phyloP scores from a whole-genome alignment of 2,888 invertebrate genomes.

The Peribatodes rhomboidaria region DNA sequence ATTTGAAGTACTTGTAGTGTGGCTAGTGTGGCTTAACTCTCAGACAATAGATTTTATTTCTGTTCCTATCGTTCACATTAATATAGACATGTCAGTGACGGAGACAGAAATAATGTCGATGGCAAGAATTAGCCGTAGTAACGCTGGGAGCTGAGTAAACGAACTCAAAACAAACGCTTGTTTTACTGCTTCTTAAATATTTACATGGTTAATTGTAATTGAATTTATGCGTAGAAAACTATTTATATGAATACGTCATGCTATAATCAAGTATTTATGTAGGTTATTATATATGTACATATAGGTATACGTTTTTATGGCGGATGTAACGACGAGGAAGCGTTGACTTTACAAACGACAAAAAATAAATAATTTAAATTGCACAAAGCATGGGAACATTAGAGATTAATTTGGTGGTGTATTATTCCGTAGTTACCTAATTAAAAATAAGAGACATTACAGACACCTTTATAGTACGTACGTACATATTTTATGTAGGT shows the following conservation, averaged over 20 bases:
- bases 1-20: not conserved
- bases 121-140: not conserved
- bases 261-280: not conserved
- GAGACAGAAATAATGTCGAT: not conserved
- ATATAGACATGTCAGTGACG: not conserved
- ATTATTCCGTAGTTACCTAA: constrained; percentile 3
- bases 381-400: constrained; percentile 8
- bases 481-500: no score
- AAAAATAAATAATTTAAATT: constrained; percentile 9
- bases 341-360: constrained; percentile 1
- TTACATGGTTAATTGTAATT: not conserved
- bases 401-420: constrained; percentile 1
- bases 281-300: not conserved
- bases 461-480: no score
- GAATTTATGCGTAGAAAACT: not conserved
- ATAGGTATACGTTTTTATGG: not conserved
- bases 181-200: not conserved
- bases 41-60: not conserved
- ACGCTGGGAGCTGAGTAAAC: not conserved
- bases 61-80: not conserved
- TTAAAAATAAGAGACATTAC: not conserved
- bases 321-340: constrained; percentile 12
- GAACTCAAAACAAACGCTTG: not conserved
- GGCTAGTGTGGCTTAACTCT: not conserved
- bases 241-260: not conserved